phyloP scores from a whole-genome alignment of 2,888 invertebrate genomes.

The Lepas anatifera region DNA sequence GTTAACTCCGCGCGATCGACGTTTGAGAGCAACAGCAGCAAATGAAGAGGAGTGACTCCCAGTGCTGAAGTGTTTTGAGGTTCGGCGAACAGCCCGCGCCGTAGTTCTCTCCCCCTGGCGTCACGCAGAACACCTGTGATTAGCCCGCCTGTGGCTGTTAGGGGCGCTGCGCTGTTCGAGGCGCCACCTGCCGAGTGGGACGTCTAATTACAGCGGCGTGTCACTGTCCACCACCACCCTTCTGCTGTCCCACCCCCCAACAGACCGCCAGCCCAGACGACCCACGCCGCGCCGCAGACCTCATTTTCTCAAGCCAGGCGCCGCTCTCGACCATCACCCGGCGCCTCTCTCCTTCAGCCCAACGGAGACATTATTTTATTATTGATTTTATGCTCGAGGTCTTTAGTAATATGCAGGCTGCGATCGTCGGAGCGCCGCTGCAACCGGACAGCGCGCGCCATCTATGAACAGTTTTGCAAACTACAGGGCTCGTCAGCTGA shows the following conservation, averaged over 20 bases:
- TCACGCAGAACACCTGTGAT: not conserved
- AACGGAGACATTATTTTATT: conserved; percentile 8
- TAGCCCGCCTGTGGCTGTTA: no score
- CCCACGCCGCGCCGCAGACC: not conserved
- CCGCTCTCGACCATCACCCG: not conserved
- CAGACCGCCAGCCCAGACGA: not conserved
- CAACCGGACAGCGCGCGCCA: not conserved
- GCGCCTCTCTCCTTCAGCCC: not conserved
- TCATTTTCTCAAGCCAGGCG: not conserved
- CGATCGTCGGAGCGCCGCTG: not conserved
- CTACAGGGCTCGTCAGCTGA: not conserved
- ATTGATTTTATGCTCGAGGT: not conserved
- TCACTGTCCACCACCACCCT: not conserved
- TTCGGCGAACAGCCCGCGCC: not conserved
- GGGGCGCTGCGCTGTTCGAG: not conserved
- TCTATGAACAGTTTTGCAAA: not conserved
- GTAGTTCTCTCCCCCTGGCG: no score
- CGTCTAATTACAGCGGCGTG: not conserved
- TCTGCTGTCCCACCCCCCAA: not conserved
- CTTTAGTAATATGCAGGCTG: conserved; percentile 1
- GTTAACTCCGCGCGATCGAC: not conserved
- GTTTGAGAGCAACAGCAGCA: not conserved
- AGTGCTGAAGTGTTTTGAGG: no score
- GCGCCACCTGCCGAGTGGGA: not conserved
- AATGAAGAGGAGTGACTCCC: not conserved